Conservation (phyloP, 2,797 vertebrate genomes). For the Pseudochirops corinnae region DNA sequence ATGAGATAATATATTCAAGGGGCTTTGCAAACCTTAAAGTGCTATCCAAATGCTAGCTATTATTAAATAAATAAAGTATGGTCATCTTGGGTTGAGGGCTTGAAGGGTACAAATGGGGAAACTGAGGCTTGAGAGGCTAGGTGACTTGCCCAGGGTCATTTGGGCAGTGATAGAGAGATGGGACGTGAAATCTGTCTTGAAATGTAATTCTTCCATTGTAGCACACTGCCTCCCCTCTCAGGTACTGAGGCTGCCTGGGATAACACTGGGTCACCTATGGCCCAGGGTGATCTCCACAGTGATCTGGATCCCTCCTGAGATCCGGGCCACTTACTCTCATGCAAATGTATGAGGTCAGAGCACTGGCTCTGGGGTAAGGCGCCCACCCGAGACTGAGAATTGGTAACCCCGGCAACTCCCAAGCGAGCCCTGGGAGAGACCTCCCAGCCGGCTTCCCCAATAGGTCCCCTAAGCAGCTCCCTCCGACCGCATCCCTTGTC, state of each 20-base stretch:
- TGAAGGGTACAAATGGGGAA: not conserved
- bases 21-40: not conserved
- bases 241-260: not conserved
- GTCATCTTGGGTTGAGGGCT: not conserved
- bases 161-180: not conserved
- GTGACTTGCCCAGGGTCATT: not conserved
- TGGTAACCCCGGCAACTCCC: not conserved
- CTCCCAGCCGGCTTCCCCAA: not conserved
- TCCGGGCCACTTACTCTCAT: not conserved
- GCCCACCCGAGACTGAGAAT: not conserved
- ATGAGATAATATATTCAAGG: not conserved
- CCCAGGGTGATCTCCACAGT: not conserved
- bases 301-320: not conserved
- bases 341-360: not conserved
- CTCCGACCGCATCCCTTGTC: slow-evolving; percentile 73
- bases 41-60: not conserved
- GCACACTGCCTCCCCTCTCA: not conserved
- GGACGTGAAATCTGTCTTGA: not conserved
- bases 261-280: not conserved
- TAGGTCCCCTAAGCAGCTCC: not conserved
- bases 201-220: not conserved
- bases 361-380: not conserved
- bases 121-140: not conserved
- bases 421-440: not conserved
- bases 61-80: not conserved